Evolutionary conservation across 2,888 invertebrate species (phyloP).

Genomic region (Chrysotoxum bicinctum): DNA sequence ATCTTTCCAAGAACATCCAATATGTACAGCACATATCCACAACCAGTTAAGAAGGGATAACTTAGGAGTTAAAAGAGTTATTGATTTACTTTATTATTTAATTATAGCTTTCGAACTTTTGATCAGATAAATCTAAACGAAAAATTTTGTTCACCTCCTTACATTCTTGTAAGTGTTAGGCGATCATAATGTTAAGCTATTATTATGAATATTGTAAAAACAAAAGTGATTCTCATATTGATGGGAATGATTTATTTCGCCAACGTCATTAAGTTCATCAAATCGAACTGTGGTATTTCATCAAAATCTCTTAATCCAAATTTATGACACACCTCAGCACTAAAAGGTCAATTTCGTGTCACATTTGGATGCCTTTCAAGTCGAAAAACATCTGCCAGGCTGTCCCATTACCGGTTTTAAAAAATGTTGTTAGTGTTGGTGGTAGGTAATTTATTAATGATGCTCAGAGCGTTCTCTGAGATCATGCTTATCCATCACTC

Average conservation of each 20-base stretch:
- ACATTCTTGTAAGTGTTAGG: too few species aligned
- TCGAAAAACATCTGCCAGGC: not conserved
- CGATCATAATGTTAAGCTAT: too few species aligned
- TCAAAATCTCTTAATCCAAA: not conserved
- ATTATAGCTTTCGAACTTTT: too few species aligned
- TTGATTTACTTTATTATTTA: too few species aligned
- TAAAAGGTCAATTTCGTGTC: slow-evolving; percentile 34
- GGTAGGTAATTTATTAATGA: slow-evolving; percentile 42
- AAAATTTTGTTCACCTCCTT: too few species aligned
- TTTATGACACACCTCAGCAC: slow-evolving; percentile 1
- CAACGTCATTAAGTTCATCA: not conserved
- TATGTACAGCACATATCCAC: too few species aligned
- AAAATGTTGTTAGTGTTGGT: not conserved
- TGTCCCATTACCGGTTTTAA: slow-evolving; percentile 37
- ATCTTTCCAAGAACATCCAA: too few species aligned
- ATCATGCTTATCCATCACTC: slow-evolving; percentile 59
- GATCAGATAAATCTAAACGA: too few species aligned
- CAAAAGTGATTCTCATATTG: not conserved
- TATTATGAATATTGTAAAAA: too few species aligned
- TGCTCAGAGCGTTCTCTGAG: slow-evolving; percentile 42
- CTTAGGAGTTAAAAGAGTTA: too few species aligned
- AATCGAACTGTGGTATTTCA: not conserved
- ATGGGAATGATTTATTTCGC: not conserved
- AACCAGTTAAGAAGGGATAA: too few species aligned
- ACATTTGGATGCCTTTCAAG: slow-evolving; percentile 16